Base-by-base conservation (phyloP, 2,797 vertebrate species). In the Arrhamphus sclerolepis region DNA sequence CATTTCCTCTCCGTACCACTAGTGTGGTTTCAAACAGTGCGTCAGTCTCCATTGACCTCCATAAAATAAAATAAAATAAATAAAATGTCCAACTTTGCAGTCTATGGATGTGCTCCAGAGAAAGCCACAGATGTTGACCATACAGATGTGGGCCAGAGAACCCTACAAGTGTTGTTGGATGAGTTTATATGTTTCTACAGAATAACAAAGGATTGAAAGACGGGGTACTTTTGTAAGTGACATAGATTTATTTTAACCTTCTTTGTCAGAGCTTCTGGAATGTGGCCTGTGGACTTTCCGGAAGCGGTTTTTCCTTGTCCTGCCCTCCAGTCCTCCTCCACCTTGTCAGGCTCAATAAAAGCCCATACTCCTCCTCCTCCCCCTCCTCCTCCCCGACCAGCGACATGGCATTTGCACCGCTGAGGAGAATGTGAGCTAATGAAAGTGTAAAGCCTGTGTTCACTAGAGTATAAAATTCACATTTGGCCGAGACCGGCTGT, bases 341-440 rank as follows among this genome's bases (percentile, higher is more conserved):
- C 75, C 77, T 72, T 85, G 78, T 88, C 83, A 9, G 64, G 80
- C 81, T 62, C 77, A 85, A 80, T 91, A 82, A 87, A 53, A 69
- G 64, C n/a, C 62, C 58, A 73, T 87, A 53, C 65, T 40, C 87
- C 58, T 42, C n/a, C 82, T 57, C 46, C 24, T 70, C 72, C 77
- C 58, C 81, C 85, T 56, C 46, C 19, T 20, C 16, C 66, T 59
- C 81, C 85, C 55, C 43, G 39, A 52, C 84, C 87, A 79, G 85
- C 82, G 91, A 92, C 90, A 92, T 87, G 91, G 90, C 91, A 91
- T 85, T 85, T 84, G 92, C 93, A 91, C 93, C 75, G 89, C 88
- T 93, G 91, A 89, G 82, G 86, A 92, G 90, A 93, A 93, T 93
- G 91, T 88, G 93, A 93, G 89, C 93, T 94, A 94, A 95, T 94